These are phyloP conservation scores for Indicator maculatus DNA, from an alignment of 2,113 vertebrate species.

Conservation along the genomic window DNA sequence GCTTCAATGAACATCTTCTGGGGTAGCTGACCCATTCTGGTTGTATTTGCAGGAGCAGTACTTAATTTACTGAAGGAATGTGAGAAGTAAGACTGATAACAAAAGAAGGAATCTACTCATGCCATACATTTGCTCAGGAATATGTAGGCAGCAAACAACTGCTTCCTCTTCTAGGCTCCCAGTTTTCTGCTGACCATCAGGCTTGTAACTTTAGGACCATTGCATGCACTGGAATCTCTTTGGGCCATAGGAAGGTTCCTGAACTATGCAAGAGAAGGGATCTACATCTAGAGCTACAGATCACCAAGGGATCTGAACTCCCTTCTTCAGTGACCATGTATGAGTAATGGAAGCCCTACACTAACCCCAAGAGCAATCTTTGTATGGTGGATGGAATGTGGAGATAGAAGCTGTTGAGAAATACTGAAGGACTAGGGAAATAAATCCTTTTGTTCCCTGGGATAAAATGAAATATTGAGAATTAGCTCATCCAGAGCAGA, in stretches of 20 bases:
- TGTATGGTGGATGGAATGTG: neutral
- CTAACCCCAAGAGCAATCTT: neutral
- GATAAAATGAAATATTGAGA: neutral
- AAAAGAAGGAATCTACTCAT: neutral
- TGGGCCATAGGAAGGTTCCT: neutral
- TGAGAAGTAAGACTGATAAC: neutral
- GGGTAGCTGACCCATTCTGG: neutral
- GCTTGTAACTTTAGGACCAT: neutral
- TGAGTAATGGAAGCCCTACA: neutral
- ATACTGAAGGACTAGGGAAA: neutral
- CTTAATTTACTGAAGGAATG: neutral
- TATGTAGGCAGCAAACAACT: neutral
- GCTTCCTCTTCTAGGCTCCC: neutral
- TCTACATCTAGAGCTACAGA: neutral
- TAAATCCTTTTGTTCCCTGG: neutral
- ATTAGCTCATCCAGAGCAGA: neutral
- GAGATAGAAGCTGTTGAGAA: neutral
- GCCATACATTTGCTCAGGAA: neutral
- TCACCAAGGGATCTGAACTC: neutral
- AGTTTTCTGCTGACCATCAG: neutral
- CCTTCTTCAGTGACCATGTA: neutral
- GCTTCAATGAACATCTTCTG: neutral
- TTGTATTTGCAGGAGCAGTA: neutral
- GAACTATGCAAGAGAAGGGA: neutral
- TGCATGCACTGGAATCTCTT: neutral